Percentiles rank a stretch among this genome's conserved stretches.
Evolutionary conservation across 2,888 invertebrate species (phyloP).

Genomic region (Drosophila kanekoi): DNA sequence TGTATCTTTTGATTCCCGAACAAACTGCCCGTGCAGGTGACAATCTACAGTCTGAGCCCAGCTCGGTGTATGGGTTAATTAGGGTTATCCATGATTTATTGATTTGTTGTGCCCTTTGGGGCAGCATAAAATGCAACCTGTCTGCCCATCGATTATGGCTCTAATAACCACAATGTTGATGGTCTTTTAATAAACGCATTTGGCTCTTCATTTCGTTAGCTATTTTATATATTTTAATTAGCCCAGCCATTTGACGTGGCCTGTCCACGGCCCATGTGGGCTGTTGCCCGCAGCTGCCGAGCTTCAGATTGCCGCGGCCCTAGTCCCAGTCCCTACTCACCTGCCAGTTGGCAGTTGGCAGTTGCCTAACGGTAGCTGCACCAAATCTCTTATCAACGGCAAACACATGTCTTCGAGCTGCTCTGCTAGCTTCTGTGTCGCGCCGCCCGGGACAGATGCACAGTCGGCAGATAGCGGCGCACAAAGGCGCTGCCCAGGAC

Average conservation of each 20-base stretch:
- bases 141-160: conserved; percentile 59
- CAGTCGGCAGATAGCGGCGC: conserved; percentile 54
- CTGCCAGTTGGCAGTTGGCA: neutral
- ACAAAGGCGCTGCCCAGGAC: conserved; percentile 45
- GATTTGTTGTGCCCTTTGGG: conserved; percentile 48
- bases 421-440: conserved; percentile 53
- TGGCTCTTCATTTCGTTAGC: conserved; percentile 20
- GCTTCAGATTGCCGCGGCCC: conserved; percentile 3
- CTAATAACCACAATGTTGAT: conserved; percentile 57
- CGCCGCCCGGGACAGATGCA: conserved; percentile 60
- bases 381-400: conserved; percentile 61
- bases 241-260: conserved; percentile 31
- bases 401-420: conserved; percentile 63
- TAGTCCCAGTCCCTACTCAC: neutral
- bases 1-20: conserved; percentile 34
- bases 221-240: conserved; percentile 69
- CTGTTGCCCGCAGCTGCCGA: conserved; percentile 12
- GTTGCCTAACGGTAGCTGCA: conserved; percentile 47
- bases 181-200: conserved; percentile 65
- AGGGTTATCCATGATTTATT: conserved; percentile 77
- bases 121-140: conserved; percentile 48
- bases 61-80: conserved; percentile 64
- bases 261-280: conserved; percentile 44
- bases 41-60: conserved; percentile 38
- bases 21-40: conserved; percentile 61